These are phyloP conservation scores for Piezodorus guildinii DNA, from an alignment of 1,140 invertebrate genomes.

Conservation along the genomic window DNA sequence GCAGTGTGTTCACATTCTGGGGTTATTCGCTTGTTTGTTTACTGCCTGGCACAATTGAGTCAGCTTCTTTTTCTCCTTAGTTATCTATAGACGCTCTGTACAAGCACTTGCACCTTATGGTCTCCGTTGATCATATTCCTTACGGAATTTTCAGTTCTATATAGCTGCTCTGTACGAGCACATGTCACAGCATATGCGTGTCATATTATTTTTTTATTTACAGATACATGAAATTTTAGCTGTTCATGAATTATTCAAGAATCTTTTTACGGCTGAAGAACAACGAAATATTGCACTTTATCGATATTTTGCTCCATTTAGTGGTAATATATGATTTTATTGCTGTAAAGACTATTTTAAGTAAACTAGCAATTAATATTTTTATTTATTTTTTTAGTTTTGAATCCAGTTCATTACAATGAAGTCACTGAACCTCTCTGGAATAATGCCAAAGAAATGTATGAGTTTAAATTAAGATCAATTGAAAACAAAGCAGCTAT, in stretches of 20 bases:
- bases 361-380: not conserved
- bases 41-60: no score
- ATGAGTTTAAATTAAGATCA: not conserved
- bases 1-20: no score
- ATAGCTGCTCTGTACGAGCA: no score
- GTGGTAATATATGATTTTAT: not conserved
- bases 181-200: no score
- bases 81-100: no score
- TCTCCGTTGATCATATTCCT: no score
- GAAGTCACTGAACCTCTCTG: constrained; percentile 3
- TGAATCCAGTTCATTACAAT: constrained; percentile 5
- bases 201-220: not conserved
- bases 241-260: not conserved
- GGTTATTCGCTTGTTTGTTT: no score
- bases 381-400: not conserved
- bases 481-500: not conserved
- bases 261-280: not conserved
- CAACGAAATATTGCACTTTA: not conserved
- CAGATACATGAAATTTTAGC: not conserved
- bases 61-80: no score
- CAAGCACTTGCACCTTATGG: no score
- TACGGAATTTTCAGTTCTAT: no score
- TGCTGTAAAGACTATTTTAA: not conserved
- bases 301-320: not conserved
- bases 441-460: not conserved